These are phyloP conservation scores for Pangasius sanitwongsei DNA, from an alignment of 2,797 vertebrate genomes.

Conservation along the genomic window DNA sequence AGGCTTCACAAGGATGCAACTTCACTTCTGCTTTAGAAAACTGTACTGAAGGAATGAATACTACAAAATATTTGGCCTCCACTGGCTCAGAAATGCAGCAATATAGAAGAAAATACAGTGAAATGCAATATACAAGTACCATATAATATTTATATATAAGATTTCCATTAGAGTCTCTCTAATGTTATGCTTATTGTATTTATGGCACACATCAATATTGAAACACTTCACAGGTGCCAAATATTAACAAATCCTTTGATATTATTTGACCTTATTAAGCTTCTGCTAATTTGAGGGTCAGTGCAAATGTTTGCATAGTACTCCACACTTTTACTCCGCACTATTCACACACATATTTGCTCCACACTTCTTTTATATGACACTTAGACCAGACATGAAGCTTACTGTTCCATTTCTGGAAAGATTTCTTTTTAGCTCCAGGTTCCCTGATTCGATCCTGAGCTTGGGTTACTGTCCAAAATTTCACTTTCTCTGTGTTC, in stretches of 20 bases:
- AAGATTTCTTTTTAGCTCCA: not conserved
- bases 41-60: not conserved
- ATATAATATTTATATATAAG: not conserved
- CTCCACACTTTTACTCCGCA: no score
- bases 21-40: not conserved
- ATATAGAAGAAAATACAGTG: not conserved
- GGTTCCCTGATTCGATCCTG: not conserved
- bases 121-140: not conserved
- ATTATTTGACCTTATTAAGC: not conserved
- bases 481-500: not conserved
- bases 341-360: not conserved
- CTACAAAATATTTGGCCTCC: not conserved
- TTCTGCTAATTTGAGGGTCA: not conserved
- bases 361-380: not conserved
- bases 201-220: not conserved
- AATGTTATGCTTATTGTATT: not conserved
- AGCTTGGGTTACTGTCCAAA: not conserved
- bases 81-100: not conserved
- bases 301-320: not conserved
- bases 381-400: not conserved
- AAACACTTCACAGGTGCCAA: not conserved
- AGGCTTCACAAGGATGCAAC: not conserved
- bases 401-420: not conserved
- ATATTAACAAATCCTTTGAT: not conserved
- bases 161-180: not conserved